Conservation (phyloP, 2,888 invertebrate genomes). For the Ichneumoninae sp. region DNA sequence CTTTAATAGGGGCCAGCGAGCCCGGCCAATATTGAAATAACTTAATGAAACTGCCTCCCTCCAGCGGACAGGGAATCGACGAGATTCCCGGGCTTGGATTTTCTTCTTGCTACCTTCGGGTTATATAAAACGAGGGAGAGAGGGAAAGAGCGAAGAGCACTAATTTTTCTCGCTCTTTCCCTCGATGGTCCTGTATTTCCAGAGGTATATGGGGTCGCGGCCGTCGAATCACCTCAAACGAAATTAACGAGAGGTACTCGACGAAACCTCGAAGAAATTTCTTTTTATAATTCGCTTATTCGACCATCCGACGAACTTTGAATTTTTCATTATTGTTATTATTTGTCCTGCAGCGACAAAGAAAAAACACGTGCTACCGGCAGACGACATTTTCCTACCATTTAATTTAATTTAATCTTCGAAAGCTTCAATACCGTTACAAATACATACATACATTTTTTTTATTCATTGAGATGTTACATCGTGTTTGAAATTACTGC, state of each 20-base stretch:
- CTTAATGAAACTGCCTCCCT: slow-evolving; percentile 60
- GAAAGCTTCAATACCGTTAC: background rate
- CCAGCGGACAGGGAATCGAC: slow-evolving; percentile 54
- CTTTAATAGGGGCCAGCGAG: slow-evolving; percentile 59
- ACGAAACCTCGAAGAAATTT: background rate
- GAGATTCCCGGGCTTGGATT: slow-evolving; percentile 56
- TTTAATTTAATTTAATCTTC: background rate
- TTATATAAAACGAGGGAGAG: slow-evolving; percentile 43
- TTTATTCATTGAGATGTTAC: background rate
- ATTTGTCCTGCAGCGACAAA: background rate
- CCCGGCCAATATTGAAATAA: slow-evolving; percentile 67
- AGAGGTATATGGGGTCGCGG: slow-evolving; percentile 4
- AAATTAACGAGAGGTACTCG: slow-evolving; percentile 54
- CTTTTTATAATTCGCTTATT: slow-evolving; percentile 11
- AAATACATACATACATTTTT: background rate
- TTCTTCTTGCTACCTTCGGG: slow-evolving; percentile 33
- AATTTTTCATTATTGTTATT: slow-evolving; percentile 36
- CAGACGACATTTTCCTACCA: background rate
- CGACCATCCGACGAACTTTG: slow-evolving; percentile 9
- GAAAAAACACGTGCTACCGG: background rate
- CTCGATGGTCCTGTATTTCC: slow-evolving; percentile 39
- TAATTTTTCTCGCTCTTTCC: slow-evolving; percentile 39
- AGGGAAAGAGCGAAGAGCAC: slow-evolving; percentile 7
- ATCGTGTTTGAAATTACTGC: background rate
- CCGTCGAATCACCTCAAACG: slow-evolving; percentile 3